Percentiles rank a stretch among this genome's conserved stretches.
These are phyloP conservation scores for Zaprionus davidi DNA, from an alignment of 1,140 invertebrate genomes.

Conservation along the genomic window DNA sequence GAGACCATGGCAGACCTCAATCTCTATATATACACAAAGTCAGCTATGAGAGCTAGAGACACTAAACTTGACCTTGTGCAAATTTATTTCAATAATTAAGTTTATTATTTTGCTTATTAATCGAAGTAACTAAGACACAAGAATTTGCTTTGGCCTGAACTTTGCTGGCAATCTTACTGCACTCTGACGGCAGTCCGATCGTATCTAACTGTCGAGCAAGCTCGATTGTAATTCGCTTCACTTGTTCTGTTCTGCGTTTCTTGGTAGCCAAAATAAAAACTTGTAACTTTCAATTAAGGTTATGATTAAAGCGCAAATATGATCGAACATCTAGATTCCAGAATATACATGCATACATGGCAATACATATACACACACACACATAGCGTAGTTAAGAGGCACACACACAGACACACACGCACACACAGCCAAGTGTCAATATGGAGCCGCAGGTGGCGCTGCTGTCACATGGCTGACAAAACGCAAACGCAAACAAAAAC, in stretches of 20 bases:
- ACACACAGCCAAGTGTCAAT: constrained; percentile 58
- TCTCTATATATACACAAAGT: no score
- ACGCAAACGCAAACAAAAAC: constrained; percentile 78
- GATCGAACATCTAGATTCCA: background rate
- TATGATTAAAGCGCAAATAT: background rate
- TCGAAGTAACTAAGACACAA: no score
- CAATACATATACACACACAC: background rate
- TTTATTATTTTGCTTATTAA: no score
- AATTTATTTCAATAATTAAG: no score
- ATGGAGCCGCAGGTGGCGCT: constrained; percentile 73
- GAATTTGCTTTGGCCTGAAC: no score
- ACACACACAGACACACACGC: constrained; percentile 4
- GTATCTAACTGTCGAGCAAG: background rate
- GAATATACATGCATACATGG: background rate
- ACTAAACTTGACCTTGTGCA: no score
- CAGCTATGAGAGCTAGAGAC: no score
- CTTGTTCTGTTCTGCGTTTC: background rate
- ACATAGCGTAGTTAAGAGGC: background rate
- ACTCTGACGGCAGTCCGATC: no score
- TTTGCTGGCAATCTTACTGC: no score
- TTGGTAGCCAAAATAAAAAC: background rate
- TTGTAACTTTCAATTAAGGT: background rate
- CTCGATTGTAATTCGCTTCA: background rate
- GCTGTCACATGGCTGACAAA: constrained; percentile 75
- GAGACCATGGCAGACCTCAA: no score